Base-by-base conservation (phyloP, 2,888 invertebrate species). In the Beris morrisii region DNA sequence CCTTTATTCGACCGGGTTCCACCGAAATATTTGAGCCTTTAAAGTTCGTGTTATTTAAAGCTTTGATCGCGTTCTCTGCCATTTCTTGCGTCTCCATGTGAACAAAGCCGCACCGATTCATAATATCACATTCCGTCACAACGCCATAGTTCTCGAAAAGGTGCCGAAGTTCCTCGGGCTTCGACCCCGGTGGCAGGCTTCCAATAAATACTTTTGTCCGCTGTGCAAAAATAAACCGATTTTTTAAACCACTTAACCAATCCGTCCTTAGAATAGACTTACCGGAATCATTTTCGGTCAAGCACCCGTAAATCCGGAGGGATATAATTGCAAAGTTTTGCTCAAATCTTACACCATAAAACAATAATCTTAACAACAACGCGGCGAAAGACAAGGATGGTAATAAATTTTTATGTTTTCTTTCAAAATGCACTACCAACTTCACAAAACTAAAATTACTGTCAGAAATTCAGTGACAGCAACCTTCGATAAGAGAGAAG, bases 21-120 rank as follows among this genome's bases (percentile, higher is more conserved):
- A 95, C 95, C 68, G 91, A 89, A 73, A 95, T 92, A 69, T 87
- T 86, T 61, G 88, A 88, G 30, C 94, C 94, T 81, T 92, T 92
- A 78, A 95, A 93, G 57, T 88, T 87, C 1, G 88, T 84, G 73
- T 92, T 92, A 79, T 95, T 90, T 38, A 95, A 81, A 38, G 88
- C 90, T 70, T 88, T 85, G 72, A 93, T 92, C 0, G 95, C 94
- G 65, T 87, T 87, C 54, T 87, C 84, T 4, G 95, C 95, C 79
- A 93, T 88, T 61, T 92, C 90, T 74, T 88, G 87, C 22, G 89
- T 88, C 76, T 91, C 89, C 88, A 93, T 89, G 81, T 95, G 95
- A 58, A 97, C 92, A 82, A 97, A 97, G 9, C 95, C 96, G 80
- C 94, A 97, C 69, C 94, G 88, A 79, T 95, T 95, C 83, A 96